Evolutionary conservation across 2,888 invertebrate genomes (phyloP), one percentile per base, ranked within the genome.

Genomic region (Eilema caniola): DNA sequence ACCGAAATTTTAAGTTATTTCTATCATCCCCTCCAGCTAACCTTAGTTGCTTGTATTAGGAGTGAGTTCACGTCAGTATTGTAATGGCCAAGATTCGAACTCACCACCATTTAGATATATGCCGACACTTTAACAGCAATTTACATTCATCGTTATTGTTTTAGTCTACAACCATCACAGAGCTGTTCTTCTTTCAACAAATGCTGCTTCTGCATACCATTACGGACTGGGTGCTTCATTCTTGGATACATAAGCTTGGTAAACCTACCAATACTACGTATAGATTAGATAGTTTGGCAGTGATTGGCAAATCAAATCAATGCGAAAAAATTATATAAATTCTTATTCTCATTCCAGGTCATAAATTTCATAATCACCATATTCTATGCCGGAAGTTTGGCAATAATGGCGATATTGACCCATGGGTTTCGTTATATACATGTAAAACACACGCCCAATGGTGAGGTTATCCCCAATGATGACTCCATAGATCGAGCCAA

Each of bases 131-230:
- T 56, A 10, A 23, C 23, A n/a, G 11, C 56, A 0, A 11, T 56
- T 28, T 28, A 28, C 28, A 2, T 0, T 20, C 23, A 14, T 31
- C 59, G 14, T 37, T 56, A 14, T 56, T 37, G 33, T 66, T 68
- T 24, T 60, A 72, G 69, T 63, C 53, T 69, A 59, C 74, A 82
- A 69, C 60, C 67, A 16, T 31, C 64, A 10, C 61, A 61, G 11
- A 63, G 33, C 3, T 72, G 63, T 71, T 72, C 25, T n/a, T 24
- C 70, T 5, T 61, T 82, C 10, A 59, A 72, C 62, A 80, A 74
- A 82, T 80, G 83, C 73, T 80, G 80, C 31, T 82, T 80, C 23
- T 80, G 80, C 23, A 72, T 80, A 72, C 73, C 83, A 4, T 57
- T 80, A 66, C 77, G 75, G 61, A 74, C 72, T 2, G 77, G 83